phyloP scores from a whole-genome alignment of 2,113 vertebrate genomes.

The Scytalopus superciliaris region DNA sequence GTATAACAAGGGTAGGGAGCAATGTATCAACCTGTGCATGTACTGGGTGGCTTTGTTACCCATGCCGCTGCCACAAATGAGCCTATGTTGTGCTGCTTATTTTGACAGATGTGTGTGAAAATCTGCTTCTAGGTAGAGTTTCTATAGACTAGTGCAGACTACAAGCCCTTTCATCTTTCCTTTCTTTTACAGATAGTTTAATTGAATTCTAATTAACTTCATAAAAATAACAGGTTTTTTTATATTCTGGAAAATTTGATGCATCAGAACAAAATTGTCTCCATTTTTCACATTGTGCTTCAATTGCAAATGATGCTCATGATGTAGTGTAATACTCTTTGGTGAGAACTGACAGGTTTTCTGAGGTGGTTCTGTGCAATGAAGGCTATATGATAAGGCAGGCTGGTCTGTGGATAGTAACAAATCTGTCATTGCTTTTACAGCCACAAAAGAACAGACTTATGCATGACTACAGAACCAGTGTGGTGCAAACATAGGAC shows the following conservation, averaged over 20 bases:
- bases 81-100: not conserved
- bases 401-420: not conserved
- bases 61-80: not conserved
- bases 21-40: not conserved
- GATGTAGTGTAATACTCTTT: not conserved
- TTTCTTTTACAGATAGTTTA: not conserved
- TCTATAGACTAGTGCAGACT: not conserved
- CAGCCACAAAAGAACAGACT: not conserved
- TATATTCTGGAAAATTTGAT: not conserved
- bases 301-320: not conserved
- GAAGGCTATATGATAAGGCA: not conserved
- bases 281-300: not conserved
- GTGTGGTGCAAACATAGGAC: not conserved
- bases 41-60: not conserved
- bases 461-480: not conserved
- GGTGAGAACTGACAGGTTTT: not conserved
- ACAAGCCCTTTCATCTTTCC: not conserved
- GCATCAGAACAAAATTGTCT: not conserved
- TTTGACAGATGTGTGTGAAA: not conserved
- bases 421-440: not conserved
- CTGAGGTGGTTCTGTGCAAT: not conserved
- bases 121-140: conserved; percentile 20
- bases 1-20: not conserved
- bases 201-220: not conserved
- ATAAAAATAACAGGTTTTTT: not conserved